Evolutionary conservation across 2,797 vertebrate genomes (phyloP).

Genomic region (Chromobotia macracanthus): DNA sequence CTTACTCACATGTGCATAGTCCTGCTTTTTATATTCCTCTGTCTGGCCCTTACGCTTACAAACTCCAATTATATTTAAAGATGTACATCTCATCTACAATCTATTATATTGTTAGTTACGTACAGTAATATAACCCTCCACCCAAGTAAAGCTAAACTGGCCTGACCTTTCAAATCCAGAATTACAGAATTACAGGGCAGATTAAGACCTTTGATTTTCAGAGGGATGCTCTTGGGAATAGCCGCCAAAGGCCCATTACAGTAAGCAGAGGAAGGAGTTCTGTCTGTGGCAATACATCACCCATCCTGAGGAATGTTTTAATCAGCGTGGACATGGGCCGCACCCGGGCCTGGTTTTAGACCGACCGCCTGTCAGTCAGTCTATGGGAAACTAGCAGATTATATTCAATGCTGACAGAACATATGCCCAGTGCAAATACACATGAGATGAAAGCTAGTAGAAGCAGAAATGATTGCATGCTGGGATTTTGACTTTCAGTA

Average conservation of each 20-base stretch:
- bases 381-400: no score
- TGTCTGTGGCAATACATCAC: slow-evolving; percentile 41
- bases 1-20: no score
- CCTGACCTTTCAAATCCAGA: not conserved
- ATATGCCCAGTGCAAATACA: slow-evolving; percentile 25
- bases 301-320: slow-evolving; percentile 34
- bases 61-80: no score
- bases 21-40: no score
- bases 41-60: no score
- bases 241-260: slow-evolving; percentile 38
- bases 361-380: slow-evolving; percentile 24
- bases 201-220: slow-evolving; percentile 47
- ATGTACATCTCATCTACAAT: no score
- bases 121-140: no score
- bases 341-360: slow-evolving; percentile 11
- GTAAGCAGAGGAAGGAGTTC: slow-evolving; percentile 36
- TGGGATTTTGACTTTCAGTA: not conserved
- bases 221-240: slow-evolving; percentile 39
- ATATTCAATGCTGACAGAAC: not conserved
- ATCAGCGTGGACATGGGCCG: slow-evolving; percentile 24
- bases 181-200: slow-evolving; percentile 32
- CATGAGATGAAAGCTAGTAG: no score
- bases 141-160: no score
- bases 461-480: no score
- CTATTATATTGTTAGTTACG: no score